Conservation (phyloP, 1,140 invertebrate genomes). For the Eupristina koningsbergeri region DNA sequence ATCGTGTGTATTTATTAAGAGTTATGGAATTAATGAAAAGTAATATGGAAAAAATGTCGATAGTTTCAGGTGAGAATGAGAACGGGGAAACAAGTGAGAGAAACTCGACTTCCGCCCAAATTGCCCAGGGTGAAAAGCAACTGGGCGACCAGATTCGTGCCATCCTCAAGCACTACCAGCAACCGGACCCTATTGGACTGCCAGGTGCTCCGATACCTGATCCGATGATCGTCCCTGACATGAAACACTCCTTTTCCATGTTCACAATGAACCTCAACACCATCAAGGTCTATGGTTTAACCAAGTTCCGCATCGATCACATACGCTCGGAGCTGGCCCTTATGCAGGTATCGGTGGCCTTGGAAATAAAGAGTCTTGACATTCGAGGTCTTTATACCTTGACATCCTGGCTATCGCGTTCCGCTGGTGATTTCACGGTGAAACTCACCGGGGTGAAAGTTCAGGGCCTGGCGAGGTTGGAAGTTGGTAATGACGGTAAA, state of each 20-base stretch:
- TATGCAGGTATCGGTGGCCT: conserved; percentile 79
- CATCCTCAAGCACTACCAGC: conserved; percentile 87
- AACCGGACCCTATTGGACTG: conserved; percentile 83
- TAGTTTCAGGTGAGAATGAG: background rate
- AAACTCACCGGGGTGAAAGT: conserved; percentile 81
- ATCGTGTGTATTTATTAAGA: too few species aligned
- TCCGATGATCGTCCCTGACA: conserved; percentile 84
- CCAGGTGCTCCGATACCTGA: conserved; percentile 84
- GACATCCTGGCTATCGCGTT: conserved; percentile 79
- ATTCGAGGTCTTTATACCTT: conserved; percentile 85
- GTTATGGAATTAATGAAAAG: background rate
- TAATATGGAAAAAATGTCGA: background rate
- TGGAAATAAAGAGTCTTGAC: conserved; percentile 80
- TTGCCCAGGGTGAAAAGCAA: conserved; percentile 76
- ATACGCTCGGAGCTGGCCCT: conserved; percentile 79
- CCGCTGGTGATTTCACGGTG: conserved; percentile 84
- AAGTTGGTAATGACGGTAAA: conserved; percentile 81
- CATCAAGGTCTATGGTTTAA: conserved; percentile 81
- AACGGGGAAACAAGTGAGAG: conserved; percentile 41
- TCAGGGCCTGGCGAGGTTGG: conserved; percentile 78
- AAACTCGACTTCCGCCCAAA: conserved; percentile 56
- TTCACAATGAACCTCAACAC: conserved; percentile 82
- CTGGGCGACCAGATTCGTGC: conserved; percentile 81
- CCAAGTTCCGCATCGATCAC: conserved; percentile 83
- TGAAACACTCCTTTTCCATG: conserved; percentile 81